Evolutionary conservation across 1,140 invertebrate species (phyloP).

Genomic region (Antheraea mylitta): DNA sequence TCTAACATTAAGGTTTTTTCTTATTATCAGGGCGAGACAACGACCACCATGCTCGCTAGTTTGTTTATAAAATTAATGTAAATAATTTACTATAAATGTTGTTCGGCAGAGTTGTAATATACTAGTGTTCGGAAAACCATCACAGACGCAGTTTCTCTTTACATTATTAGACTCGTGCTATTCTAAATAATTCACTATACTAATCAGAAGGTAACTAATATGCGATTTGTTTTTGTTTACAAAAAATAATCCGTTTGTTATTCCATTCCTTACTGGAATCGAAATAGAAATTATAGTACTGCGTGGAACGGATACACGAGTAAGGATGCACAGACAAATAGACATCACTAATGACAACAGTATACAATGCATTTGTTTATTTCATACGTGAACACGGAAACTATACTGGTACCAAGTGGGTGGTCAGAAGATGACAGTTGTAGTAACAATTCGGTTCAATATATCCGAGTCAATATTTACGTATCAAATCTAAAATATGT

Average conservation of each 20-base stretch:
- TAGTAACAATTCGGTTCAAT: background rate
- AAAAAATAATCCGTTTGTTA: background rate
- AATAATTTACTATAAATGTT: too few species aligned
- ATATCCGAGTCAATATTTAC: background rate
- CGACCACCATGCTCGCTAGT: too few species aligned
- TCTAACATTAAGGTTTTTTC: too few species aligned
- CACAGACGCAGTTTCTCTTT: too few species aligned
- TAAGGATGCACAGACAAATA: slow-evolving; percentile 51
- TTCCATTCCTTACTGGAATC: background rate
- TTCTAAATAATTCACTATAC: too few species aligned
- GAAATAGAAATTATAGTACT: background rate
- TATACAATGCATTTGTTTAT: slow-evolving; percentile 73
- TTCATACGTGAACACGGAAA: slow-evolving; percentile 44
- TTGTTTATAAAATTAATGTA: too few species aligned
- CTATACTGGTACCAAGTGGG: slow-evolving; percentile 44
- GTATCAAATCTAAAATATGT: background rate
- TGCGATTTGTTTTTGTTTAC: background rate
- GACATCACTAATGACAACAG: slow-evolving; percentile 66
- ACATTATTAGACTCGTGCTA: too few species aligned
- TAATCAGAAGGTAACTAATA: background rate
- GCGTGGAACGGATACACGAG: slow-evolving; percentile 51
- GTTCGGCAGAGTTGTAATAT: too few species aligned
- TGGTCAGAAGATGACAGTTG: slow-evolving; percentile 30
- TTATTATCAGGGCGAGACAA: too few species aligned
- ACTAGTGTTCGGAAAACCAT: too few species aligned